These are phyloP conservation scores for Scomber japonicus DNA, from an alignment of 2,113 vertebrate species.

Conservation along the genomic window DNA sequence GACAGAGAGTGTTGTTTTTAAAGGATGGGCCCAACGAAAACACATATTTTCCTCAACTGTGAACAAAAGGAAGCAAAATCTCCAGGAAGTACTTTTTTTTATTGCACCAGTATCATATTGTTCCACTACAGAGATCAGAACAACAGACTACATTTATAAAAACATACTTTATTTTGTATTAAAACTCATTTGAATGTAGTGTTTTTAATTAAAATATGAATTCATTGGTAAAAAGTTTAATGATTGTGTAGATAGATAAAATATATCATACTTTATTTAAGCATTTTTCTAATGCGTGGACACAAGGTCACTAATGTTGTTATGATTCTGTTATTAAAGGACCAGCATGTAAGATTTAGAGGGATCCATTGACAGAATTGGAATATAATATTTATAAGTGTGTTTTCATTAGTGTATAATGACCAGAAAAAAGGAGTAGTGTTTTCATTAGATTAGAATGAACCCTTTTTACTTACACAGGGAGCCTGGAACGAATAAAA, in stretches of 20 bases:
- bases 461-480: too few species aligned
- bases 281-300: too few species aligned
- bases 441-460: too few species aligned
- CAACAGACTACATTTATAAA: neutral
- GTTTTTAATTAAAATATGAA: neutral
- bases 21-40: conserved; percentile 53
- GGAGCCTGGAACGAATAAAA: too few species aligned
- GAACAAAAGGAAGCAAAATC: conserved; percentile 50
- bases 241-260: neutral
- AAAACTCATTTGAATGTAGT: neutral
- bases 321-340: too few species aligned
- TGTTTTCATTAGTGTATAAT: too few species aligned
- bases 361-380: too few species aligned
- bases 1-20: conserved; percentile 68
- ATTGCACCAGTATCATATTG: neutral
- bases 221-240: neutral
- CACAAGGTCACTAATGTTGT: too few species aligned
- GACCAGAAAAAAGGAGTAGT: too few species aligned
- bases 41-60: conserved; percentile 42
- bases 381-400: too few species aligned
- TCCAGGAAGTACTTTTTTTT: conserved; percentile 13
- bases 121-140: neutral
- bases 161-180: conserved; percentile 2
- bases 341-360: too few species aligned
- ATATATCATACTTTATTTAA: too few species aligned